A percentile compares a stretch with the other conserved stretches of the same genome.
These are phyloP conservation scores for Acleris holmiana DNA, from an alignment of 2,888 invertebrate genomes.

Conservation along the genomic window DNA sequence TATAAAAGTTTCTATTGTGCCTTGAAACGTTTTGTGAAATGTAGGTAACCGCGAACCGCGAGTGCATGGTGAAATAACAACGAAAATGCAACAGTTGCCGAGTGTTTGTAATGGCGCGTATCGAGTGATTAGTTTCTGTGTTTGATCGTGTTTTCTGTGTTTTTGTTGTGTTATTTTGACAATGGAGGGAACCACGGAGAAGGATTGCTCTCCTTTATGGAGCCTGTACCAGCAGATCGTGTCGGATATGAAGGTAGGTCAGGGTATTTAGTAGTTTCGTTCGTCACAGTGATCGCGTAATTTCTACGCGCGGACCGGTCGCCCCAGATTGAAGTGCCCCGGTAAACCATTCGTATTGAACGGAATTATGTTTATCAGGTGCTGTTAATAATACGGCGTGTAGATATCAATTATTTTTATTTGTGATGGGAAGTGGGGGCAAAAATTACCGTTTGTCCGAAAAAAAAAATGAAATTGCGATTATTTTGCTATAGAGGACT, in stretches of 20 bases:
- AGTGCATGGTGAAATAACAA: slow-evolving; percentile 43
- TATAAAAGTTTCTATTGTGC: slow-evolving; percentile 56
- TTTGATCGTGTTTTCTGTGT: slow-evolving; percentile 63
- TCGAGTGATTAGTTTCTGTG: slow-evolving; percentile 58
- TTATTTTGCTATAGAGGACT: no score
- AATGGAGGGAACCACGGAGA: slow-evolving; percentile 90
- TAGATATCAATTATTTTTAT: slow-evolving; percentile 22
- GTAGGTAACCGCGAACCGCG: slow-evolving; percentile 60
- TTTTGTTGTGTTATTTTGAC: slow-evolving; percentile 68
- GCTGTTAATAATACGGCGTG: slow-evolving; percentile 38
- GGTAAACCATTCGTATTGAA: slow-evolving; percentile 61
- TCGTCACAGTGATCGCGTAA: slow-evolving; percentile 33
- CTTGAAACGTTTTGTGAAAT: slow-evolving; percentile 66
- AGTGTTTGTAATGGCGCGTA: slow-evolving; percentile 61
- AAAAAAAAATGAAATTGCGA: not conserved
- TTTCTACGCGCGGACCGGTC: slow-evolving; percentile 47
- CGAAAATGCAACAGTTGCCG: slow-evolving; percentile 74
- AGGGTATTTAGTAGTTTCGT: slow-evolving; percentile 40
- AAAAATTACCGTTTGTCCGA: not conserved
- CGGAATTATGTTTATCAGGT: slow-evolving; percentile 50
- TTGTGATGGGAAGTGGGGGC: not conserved
- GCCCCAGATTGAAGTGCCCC: slow-evolving; percentile 58
- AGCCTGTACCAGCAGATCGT: slow-evolving; percentile 97
- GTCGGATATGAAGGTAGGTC: slow-evolving; percentile 97
- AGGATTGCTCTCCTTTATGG: slow-evolving; percentile 95